Evolutionary conservation across 2,888 invertebrate species (phyloP).

Genomic region (Micoletzkya japonica): DNA sequence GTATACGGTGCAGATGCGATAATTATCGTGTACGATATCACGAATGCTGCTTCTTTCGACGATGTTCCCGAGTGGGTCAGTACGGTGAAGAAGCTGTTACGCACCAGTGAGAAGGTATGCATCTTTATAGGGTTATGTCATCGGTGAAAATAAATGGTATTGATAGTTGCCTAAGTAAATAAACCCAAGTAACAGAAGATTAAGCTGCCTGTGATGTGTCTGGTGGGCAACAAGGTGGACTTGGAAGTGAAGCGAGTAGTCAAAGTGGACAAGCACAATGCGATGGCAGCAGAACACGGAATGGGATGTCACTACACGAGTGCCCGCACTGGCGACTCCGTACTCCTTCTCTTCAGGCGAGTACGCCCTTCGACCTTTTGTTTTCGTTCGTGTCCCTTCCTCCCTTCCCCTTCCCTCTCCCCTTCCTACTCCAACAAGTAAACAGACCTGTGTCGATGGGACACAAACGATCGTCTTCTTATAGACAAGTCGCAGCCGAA

Average conservation of each 20-base stretch:
- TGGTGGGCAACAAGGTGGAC: slow-evolving; percentile 70
- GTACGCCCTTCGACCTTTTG: slow-evolving; percentile 12
- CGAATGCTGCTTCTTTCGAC: slow-evolving; percentile 80
- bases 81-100: slow-evolving; percentile 64
- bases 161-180: too few species aligned
- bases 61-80: slow-evolving; percentile 76
- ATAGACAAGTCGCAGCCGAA: slow-evolving; percentile 73
- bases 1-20: slow-evolving; percentile 67
- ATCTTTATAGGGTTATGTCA: too few species aligned
- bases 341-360: slow-evolving; percentile 62
- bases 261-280: slow-evolving; percentile 67
- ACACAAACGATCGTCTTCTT: slow-evolving; percentile 15
- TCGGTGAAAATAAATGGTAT: not conserved
- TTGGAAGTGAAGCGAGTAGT: slow-evolving; percentile 68
- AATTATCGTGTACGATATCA: slow-evolving; percentile 81
- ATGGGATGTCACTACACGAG: slow-evolving; percentile 68
- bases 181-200: not conserved
- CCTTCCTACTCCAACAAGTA: not conserved
- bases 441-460: not conserved
- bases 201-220: slow-evolving; percentile 66
- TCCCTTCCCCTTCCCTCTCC: not conserved
- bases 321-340: slow-evolving; percentile 70
- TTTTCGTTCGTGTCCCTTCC: not conserved
- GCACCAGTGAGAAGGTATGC: too few species aligned
- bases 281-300: slow-evolving; percentile 65